A percentile compares a stretch with the other conserved stretches of the same genome.
phyloP scores from a whole-genome alignment of 2,888 invertebrate species.

The Habroteleia sp. region DNA sequence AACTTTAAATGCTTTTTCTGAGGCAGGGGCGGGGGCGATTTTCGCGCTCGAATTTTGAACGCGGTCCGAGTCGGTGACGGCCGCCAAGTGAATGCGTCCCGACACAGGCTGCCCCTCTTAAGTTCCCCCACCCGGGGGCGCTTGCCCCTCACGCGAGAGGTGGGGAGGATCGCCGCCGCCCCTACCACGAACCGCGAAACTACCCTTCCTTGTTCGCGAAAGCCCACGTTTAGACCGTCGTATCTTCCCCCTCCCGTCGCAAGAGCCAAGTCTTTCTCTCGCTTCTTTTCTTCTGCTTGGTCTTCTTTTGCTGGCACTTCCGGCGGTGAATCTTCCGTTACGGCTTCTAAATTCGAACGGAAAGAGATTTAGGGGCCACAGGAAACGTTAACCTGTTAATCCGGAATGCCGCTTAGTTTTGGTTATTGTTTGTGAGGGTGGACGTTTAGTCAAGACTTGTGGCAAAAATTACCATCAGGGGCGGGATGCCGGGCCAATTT shows the following conservation, averaged over 20 bases:
- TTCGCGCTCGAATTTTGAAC: constrained; percentile 65
- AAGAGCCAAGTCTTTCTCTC: not conserved
- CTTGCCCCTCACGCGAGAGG: constrained; percentile 26
- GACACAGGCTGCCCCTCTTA: constrained; percentile 79
- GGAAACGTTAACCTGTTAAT: constrained; percentile 48
- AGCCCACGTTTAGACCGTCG: constrained; percentile 26
- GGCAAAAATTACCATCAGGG: constrained; percentile 1
- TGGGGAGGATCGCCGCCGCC: constrained; percentile 40
- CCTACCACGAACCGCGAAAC: constrained; percentile 57
- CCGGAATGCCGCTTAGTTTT: constrained; percentile 28
- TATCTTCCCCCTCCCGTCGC: constrained; percentile 8
- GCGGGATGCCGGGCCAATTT: not conserved
- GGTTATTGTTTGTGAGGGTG: constrained; percentile 25
- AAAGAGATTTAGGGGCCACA: constrained; percentile 52
- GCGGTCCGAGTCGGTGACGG: constrained; percentile 78
- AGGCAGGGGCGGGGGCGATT: constrained; percentile 26
- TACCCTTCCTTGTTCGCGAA: constrained; percentile 50
- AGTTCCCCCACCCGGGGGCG: constrained; percentile 65
- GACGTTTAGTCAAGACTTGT: constrained; percentile 5
- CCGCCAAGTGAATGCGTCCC: constrained; percentile 79
- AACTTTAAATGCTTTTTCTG: too few relatives aligned
- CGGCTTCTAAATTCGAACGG: constrained; percentile 37
- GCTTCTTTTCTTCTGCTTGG: constrained; percentile 18
- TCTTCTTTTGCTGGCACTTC: constrained; percentile 32
- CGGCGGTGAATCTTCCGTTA: constrained; percentile 50